Percentiles rank a stretch among this genome's conserved stretches.
These are phyloP conservation scores for Nasua narica DNA, from an alignment of 2,797 vertebrate species.

Conservation along the genomic window DNA sequence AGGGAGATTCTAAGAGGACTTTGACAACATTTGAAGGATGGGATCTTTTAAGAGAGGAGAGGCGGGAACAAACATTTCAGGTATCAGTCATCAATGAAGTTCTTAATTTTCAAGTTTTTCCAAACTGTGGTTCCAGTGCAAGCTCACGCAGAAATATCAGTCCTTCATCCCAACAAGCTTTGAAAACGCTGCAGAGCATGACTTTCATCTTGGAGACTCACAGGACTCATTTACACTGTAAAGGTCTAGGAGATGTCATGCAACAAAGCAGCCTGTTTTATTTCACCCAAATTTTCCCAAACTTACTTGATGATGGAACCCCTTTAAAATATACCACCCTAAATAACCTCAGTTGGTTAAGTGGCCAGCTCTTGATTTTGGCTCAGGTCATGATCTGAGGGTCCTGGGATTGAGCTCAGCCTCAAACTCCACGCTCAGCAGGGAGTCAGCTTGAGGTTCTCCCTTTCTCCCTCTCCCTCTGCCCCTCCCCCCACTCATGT, in stretches of 20 bases:
- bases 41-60: not conserved
- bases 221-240: not conserved
- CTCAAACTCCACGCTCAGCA: not conserved
- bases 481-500: not conserved
- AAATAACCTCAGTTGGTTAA: not conserved
- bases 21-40: not conserved
- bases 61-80: not conserved
- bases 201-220: not conserved
- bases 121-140: not conserved
- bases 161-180: not conserved
- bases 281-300: not conserved
- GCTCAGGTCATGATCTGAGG: not conserved
- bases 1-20: not conserved
- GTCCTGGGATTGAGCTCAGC: not conserved
- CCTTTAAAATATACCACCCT: not conserved
- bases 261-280: not conserved
- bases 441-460: not conserved
- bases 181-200: not conserved
- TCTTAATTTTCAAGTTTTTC: not conserved
- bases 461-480: not conserved
- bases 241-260: not conserved
- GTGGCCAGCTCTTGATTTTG: not conserved
- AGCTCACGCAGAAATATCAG: not conserved
- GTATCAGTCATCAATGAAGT: not conserved
- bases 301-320: not conserved